Evolutionary conservation across 2,797 vertebrate species (phyloP), one percentile per base, ranked within the genome.

Genomic region (Typhlichthys subterraneus): DNA sequence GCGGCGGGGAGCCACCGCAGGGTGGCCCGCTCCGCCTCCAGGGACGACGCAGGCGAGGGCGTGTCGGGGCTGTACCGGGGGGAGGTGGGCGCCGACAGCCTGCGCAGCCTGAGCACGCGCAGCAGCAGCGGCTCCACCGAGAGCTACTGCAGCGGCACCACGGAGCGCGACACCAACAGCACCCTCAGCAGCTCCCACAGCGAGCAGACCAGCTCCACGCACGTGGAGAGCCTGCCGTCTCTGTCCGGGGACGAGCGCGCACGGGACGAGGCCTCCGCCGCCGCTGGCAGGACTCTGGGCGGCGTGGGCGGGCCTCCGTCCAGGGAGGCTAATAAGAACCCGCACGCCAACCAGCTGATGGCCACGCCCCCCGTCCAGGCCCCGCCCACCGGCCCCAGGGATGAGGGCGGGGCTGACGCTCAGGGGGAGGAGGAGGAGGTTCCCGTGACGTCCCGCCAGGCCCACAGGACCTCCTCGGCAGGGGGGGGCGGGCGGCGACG

Each of bases 71-170:
- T 96, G 51, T 98, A 97, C 89, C 96, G 95, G 72, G 91, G 87
- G 71, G 92, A 94, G 61, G 84, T 82, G 64, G 88, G 97, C 1
- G 86, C 94, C 31, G 97, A 99, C 78, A 99, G 97, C 84, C 87
- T 99, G 77, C 90, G 94, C 83, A 99, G 97, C 75, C 88, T 99
- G 61, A 99, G 97, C 75, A 97, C 96, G 0, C 94, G 95, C 68
- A 99, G 97, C 69, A 99, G 97, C 63, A 99, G 96, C 47, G 97
- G 95, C 81, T 98, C 97, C 33, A 96, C 95, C 0, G 97, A 99
- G 92, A 99, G 97, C 89, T 99, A 99, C 81, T 97, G 97, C 87
- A 98, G 97, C 14, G 97, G 97, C 38, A 98, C 96, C 38, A 98
- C 96, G 0, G 97, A 99, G 84, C 88, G 96, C 23, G 97, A 99